Percentiles rank a stretch among this genome's conserved stretches.
Conservation (phyloP, 2,888 invertebrate genomes). For the Volucella inflata region DNA sequence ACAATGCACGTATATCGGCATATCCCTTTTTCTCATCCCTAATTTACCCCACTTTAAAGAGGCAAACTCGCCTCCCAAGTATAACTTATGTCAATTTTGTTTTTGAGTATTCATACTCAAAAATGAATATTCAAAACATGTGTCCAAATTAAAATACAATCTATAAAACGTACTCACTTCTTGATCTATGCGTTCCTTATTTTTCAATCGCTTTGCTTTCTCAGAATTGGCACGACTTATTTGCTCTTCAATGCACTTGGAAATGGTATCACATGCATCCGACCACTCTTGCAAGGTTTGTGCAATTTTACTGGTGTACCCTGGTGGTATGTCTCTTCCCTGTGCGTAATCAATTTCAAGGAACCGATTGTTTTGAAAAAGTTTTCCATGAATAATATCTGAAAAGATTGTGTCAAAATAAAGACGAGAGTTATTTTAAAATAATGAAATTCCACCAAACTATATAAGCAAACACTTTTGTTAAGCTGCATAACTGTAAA, state of each 20-base stretch:
- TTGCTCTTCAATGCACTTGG: slow-evolving; percentile 94
- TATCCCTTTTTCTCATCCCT: too few relatives aligned
- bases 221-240: slow-evolving; percentile 93
- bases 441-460: not conserved
- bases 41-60: too few relatives aligned
- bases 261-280: slow-evolving; percentile 93
- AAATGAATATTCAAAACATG: slow-evolving; percentile 7
- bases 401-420: slow-evolving; percentile 77
- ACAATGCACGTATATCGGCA: too few relatives aligned
- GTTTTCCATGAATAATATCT: slow-evolving; percentile 97
- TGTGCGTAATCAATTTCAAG: slow-evolving; percentile 97
- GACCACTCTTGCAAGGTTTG: slow-evolving; percentile 95
- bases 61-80: too few relatives aligned
- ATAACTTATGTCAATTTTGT: too few relatives aligned
- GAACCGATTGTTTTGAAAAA: slow-evolving; percentile 97
- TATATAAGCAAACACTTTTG: slow-evolving; percentile 1
- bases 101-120: too few relatives aligned
- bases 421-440: slow-evolving; percentile 50
- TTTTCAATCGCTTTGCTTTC: slow-evolving; percentile 91
- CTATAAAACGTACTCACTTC: slow-evolving; percentile 86
- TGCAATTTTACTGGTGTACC: slow-evolving; percentile 92
- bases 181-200: slow-evolving; percentile 92
- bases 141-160: slow-evolving; percentile 15
- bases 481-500: slow-evolving; percentile 16
- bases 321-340: slow-evolving; percentile 94